A percentile compares a stretch with the other conserved stretches of the same genome.
These are phyloP conservation scores for Syngnathus rostellatus DNA, from an alignment of 2,797 vertebrate species.

Conservation along the genomic window DNA sequence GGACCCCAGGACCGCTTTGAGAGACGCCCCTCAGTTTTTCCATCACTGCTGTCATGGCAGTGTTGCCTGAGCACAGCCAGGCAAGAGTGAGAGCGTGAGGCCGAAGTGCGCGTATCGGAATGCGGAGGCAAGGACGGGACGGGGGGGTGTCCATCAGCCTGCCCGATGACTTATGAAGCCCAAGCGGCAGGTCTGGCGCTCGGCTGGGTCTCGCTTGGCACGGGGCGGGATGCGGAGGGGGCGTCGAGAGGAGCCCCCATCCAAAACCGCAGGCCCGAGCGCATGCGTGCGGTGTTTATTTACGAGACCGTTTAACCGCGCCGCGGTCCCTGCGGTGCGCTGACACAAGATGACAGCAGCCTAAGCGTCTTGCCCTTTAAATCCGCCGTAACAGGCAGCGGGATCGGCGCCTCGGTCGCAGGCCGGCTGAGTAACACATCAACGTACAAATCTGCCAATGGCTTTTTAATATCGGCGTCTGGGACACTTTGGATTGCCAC, in stretches of 20 bases:
- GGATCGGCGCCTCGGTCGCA: constrained; percentile 64
- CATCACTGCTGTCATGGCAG: constrained; percentile 55
- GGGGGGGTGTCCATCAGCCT: constrained; percentile 51
- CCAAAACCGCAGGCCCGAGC: constrained; percentile 51
- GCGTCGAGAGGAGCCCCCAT: constrained; percentile 50
- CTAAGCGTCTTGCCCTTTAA: constrained; percentile 69
- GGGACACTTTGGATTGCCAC: constrained; percentile 32
- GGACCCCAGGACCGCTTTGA: constrained; percentile 52
- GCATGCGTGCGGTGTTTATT: constrained; percentile 70
- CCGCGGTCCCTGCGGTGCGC: constrained; percentile 67
- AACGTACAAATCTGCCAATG: constrained; percentile 62
- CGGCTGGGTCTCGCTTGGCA: constrained; percentile 35
- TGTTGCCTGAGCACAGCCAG: constrained; percentile 48
- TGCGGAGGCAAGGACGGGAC: constrained; percentile 1
- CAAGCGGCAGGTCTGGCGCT: constrained; percentile 59
- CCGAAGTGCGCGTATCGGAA: constrained; percentile 17
- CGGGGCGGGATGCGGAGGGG: constrained; percentile 33
- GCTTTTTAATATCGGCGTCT: constrained; percentile 57
- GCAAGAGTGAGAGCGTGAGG: constrained; percentile 38
- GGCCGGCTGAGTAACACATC: constrained; percentile 68
- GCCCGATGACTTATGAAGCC: constrained; percentile 56
- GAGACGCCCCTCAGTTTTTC: constrained; percentile 66
- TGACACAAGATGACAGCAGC: constrained; percentile 69
- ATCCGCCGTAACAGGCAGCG: constrained; percentile 58
- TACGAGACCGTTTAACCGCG: constrained; percentile 70